A percentile compares a stretch with the other conserved stretches of the same genome.
phyloP scores from a whole-genome alignment of 2,113 vertebrate genomes.

The Verasper variegatus region DNA sequence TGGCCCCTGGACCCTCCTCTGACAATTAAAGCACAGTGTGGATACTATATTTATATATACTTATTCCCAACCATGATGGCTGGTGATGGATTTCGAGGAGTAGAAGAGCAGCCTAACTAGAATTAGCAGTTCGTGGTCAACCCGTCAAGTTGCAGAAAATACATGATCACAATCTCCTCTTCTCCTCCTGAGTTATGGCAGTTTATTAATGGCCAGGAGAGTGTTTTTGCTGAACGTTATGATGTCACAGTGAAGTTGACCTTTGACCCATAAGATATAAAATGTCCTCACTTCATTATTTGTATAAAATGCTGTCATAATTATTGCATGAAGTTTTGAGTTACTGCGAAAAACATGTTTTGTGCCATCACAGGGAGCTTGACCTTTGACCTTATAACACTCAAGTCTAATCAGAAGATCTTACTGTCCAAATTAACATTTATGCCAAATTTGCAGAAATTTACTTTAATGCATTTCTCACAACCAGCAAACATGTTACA shows the following conservation, averaged over 20 bases:
- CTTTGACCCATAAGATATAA: not conserved
- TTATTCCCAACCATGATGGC: not conserved
- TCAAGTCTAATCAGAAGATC: not conserved
- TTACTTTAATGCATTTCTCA: too few species aligned
- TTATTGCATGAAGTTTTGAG: not conserved
- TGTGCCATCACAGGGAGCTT: not conserved
- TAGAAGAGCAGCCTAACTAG: not conserved
- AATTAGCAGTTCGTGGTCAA: not conserved
- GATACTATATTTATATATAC: not conserved
- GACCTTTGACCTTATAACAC: not conserved
- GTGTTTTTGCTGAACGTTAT: not conserved
- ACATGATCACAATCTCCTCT: not conserved
- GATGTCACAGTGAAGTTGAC: not conserved
- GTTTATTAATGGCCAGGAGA: not conserved
- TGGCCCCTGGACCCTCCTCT: conserved; percentile 18
- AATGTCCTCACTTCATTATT: not conserved
- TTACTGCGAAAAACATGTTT: not conserved
- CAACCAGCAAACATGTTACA: not conserved
- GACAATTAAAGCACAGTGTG: conserved; percentile 21
- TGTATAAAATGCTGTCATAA: not conserved
- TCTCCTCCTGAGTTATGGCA: not conserved
- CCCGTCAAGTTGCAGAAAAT: not conserved
- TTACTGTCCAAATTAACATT: not conserved
- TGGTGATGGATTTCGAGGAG: not conserved
- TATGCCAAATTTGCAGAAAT: not conserved